Percentiles rank a stretch among this genome's conserved stretches.
Conservation (phyloP, 2,888 invertebrate species). For the Drosophila putrida region DNA sequence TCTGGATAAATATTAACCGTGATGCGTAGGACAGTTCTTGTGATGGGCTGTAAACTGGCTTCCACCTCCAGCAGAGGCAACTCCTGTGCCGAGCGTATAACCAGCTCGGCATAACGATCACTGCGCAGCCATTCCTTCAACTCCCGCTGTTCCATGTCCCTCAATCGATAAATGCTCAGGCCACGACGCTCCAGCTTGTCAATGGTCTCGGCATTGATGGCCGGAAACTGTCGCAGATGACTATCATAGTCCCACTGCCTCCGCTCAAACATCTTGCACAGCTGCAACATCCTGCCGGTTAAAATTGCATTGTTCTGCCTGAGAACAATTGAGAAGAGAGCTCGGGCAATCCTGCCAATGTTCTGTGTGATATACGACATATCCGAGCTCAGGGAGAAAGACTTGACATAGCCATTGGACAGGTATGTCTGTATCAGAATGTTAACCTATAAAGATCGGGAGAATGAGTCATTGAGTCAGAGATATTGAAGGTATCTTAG, state of each 20-base stretch:
- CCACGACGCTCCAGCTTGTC: constrained; percentile 92
- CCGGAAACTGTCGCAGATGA: constrained; percentile 94
- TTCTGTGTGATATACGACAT: constrained; percentile 89
- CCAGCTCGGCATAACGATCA: constrained; percentile 89
- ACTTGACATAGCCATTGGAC: constrained; percentile 91
- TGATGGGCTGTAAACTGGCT: constrained; percentile 96
- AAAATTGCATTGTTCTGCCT: constrained; percentile 95
- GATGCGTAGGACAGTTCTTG: constrained; percentile 94
- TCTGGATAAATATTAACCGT: constrained; percentile 92
- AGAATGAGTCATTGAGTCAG: background rate
- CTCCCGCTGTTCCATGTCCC: constrained; percentile 95
- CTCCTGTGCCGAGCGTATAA: constrained; percentile 94
- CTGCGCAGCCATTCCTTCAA: constrained; percentile 93
- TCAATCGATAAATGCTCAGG: constrained; percentile 91
- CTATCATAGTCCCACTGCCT: constrained; percentile 95
- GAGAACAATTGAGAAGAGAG: constrained; percentile 96
- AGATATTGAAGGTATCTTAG: no score
- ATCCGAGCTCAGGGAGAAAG: constrained; percentile 84
- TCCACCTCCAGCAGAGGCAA: constrained; percentile 94
- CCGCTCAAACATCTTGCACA: constrained; percentile 97
- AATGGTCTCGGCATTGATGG: constrained; percentile 91
- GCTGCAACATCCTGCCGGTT: constrained; percentile 92
- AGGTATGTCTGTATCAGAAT: constrained; percentile 96
- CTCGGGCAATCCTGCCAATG: constrained; percentile 94
- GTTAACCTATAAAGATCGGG: constrained; percentile 86